phyloP scores from a whole-genome alignment of 2,888 invertebrate genomes.

The Camptogramma bilineatum region DNA sequence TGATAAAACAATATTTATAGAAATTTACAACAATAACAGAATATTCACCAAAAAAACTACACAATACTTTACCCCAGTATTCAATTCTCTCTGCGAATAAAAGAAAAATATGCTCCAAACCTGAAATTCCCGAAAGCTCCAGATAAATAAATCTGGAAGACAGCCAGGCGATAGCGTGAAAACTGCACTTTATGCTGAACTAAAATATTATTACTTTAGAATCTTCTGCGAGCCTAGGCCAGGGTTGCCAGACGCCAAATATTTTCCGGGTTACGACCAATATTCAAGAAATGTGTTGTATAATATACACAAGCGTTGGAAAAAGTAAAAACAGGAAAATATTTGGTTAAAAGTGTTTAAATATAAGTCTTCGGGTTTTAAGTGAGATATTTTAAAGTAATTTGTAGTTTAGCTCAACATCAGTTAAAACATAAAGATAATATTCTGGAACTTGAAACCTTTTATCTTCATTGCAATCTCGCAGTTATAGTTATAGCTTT shows the following conservation, averaged over 20 bases:
- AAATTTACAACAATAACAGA: not conserved
- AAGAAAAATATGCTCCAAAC: conserved; percentile 26
- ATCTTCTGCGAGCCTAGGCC: conserved; percentile 20
- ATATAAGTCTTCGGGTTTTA: too few species aligned
- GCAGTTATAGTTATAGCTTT: too few species aligned
- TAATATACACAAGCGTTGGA: not conserved
- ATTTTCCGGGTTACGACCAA: not conserved
- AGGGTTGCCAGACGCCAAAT: conserved; percentile 11
- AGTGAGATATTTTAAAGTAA: too few species aligned
- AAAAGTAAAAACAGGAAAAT: not conserved
- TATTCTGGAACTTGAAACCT: too few species aligned
- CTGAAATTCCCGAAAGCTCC: conserved; percentile 21
- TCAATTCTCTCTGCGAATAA: conserved; percentile 17
- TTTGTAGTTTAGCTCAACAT: too few species aligned
- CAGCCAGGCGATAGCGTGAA: conserved; percentile 35
- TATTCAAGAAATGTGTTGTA: not conserved
- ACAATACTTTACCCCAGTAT: not conserved
- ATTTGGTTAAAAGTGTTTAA: not conserved
- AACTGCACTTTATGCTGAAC: conserved; percentile 37
- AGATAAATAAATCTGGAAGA: conserved; percentile 38
- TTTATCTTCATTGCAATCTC: too few species aligned
- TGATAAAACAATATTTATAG: not conserved
- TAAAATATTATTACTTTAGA: conserved; percentile 37
- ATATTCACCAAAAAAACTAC: not conserved
- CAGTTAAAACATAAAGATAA: too few species aligned